A percentile compares a stretch with the other conserved stretches of the same genome.
Evolutionary conservation across 1,140 invertebrate species (phyloP).

Genomic region (Pseudachorutes palmiensis): DNA sequence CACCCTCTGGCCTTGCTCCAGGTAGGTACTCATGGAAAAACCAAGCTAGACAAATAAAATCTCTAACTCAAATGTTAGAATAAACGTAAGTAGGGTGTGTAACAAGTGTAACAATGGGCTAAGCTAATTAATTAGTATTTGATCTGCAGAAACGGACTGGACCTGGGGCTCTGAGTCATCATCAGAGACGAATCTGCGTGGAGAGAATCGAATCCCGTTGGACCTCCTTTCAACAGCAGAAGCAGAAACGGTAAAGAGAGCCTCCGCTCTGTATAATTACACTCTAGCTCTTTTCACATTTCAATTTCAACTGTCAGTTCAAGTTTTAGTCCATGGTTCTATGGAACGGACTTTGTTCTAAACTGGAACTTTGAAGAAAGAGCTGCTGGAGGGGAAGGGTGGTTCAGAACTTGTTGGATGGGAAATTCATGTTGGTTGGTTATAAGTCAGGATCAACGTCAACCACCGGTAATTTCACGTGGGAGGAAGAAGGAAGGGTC

Average conservation of each 20-base stretch:
- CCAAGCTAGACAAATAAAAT: too few relatives aligned
- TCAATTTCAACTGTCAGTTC: slow-evolving; percentile 3
- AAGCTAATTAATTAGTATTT: too few relatives aligned
- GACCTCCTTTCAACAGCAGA: slow-evolving; percentile 33
- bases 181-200: slow-evolving; percentile 33
- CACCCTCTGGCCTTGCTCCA: slow-evolving; percentile 42
- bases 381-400: not conserved
- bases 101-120: too few relatives aligned
- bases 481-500: not conserved
- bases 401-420: slow-evolving; percentile 11
- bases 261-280: not conserved
- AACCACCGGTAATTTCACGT: not conserved
- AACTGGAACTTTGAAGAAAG: not conserved
- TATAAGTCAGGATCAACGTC: slow-evolving; percentile 12
- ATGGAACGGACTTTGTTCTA: too few relatives aligned
- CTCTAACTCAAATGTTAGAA: too few relatives aligned
- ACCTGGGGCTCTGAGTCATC: slow-evolving; percentile 36
- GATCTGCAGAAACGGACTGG: slow-evolving; percentile 39
- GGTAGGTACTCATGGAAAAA: too few relatives aligned
- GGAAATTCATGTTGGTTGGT: not conserved
- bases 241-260: slow-evolving; percentile 31
- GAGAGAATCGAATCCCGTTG: slow-evolving; percentile 35
- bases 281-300: not conserved
- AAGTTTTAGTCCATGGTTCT: not conserved
- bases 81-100: too few relatives aligned